These are phyloP conservation scores for Tinea trinotella DNA, from an alignment of 2,888 invertebrate genomes.

Conservation along the genomic window DNA sequence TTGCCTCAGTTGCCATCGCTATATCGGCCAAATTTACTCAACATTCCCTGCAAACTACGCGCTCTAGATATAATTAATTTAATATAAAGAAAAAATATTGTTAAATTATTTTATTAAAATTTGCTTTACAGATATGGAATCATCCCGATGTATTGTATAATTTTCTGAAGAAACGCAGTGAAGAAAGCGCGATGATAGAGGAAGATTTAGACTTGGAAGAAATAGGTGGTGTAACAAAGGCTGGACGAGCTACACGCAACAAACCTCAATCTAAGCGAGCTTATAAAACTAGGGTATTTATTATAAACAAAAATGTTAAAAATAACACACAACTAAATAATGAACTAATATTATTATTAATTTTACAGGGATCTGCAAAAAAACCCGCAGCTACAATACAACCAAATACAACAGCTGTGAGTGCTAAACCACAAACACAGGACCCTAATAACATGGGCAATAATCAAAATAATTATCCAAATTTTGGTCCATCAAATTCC, in stretches of 20 bases:
- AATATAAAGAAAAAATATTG: too few species aligned
- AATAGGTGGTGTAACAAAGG: slow-evolving; percentile 70
- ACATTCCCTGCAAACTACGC: too few species aligned
- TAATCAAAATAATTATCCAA: slow-evolving; percentile 41
- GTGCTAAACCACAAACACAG: slow-evolving; percentile 28
- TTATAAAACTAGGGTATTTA: slow-evolving; percentile 31
- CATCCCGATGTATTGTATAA: slow-evolving; percentile 94
- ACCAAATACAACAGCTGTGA: slow-evolving; percentile 47
- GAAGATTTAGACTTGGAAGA: slow-evolving; percentile 88
- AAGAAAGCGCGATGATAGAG: slow-evolving; percentile 79
- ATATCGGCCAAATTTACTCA: too few species aligned
- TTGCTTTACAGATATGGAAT: slow-evolving; percentile 83
- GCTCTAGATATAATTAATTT: too few species aligned
- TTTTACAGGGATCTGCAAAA: slow-evolving; percentile 48
- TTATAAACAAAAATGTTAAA: too few species aligned
- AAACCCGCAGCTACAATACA: slow-evolving; percentile 68
- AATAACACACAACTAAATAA: neutral
- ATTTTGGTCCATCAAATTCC: slow-evolving; percentile 41
- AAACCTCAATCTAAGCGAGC: slow-evolving; percentile 34
- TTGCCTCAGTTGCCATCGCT: too few species aligned
- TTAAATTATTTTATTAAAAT: slow-evolving; percentile 3
- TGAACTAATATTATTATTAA: neutral
- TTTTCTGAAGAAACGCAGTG: slow-evolving; percentile 85
- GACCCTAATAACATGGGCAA: slow-evolving; percentile 29
- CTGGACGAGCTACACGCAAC: slow-evolving; percentile 44